Percentiles rank a stretch among this genome's conserved stretches.
Evolutionary conservation across 2,888 invertebrate genomes (phyloP).

Genomic region (Tortricodes alternella): DNA sequence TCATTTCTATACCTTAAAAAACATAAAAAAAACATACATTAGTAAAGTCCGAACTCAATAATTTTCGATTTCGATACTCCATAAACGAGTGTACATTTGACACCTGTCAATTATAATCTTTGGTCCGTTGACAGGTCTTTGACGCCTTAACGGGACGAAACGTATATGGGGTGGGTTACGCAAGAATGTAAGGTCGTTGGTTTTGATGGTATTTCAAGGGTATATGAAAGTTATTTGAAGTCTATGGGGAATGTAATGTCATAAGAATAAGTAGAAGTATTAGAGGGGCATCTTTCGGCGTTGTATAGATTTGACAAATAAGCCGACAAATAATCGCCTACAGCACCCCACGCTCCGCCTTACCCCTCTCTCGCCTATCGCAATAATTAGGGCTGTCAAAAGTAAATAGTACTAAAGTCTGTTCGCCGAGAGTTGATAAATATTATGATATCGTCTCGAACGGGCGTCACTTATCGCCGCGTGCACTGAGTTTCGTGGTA

Average conservation of each 20-base stretch:
- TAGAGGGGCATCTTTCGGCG: not conserved
- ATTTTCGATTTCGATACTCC: slow-evolving; percentile 29
- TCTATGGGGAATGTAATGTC: not conserved
- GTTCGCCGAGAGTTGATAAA: too few species aligned
- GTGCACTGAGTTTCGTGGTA: too few species aligned
- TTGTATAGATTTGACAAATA: too few species aligned
- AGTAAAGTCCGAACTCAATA: slow-evolving; percentile 7
- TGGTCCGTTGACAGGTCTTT: slow-evolving; percentile 1
- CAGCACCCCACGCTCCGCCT: too few species aligned
- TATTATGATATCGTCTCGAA: too few species aligned
- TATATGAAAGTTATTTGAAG: slow-evolving; percentile 2
- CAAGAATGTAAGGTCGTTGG: slow-evolving; percentile 32
- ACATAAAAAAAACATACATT: slow-evolving; percentile 5
- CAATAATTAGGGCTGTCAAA: too few species aligned
- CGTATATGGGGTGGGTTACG: slow-evolving; percentile 28
- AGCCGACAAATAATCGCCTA: too few species aligned
- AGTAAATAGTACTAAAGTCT: too few species aligned
- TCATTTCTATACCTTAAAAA: slow-evolving; percentile 9
- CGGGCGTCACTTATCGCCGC: too few species aligned
- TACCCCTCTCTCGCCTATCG: too few species aligned
- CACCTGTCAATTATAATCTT: slow-evolving; percentile 29
- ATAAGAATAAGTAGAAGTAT: not conserved
- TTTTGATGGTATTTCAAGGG: slow-evolving; percentile 30
- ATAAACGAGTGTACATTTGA: slow-evolving; percentile 18
- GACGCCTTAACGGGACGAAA: slow-evolving; percentile 13